A percentile compares a stretch with the other conserved stretches of the same genome.
These are phyloP conservation scores for Danio albolineatus DNA, from an alignment of 2,797 vertebrate species.

Conservation along the genomic window DNA sequence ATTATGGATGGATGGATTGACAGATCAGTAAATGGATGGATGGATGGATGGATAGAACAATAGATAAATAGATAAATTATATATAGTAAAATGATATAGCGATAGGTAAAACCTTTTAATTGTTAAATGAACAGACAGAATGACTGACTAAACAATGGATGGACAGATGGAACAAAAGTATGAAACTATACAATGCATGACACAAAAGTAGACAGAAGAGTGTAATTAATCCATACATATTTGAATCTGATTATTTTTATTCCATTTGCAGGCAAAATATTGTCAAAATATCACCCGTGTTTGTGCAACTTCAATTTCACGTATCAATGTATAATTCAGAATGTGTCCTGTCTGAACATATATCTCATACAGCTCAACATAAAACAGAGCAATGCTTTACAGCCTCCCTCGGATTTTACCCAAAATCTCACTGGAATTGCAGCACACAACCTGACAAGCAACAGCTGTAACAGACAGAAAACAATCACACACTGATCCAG, in stretches of 20 bases:
- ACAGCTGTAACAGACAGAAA: no score
- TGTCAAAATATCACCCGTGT: not conserved
- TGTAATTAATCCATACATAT: not conserved
- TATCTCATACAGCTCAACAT: not conserved
- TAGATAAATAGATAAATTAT: no score
- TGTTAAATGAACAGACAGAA: accelerated
- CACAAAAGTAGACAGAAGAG: no score
- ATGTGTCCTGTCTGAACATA: not conserved
- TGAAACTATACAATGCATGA: no score
- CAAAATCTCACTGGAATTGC: not conserved
- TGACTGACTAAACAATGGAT: not conserved
- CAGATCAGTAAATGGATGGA: no score
- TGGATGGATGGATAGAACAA: no score
- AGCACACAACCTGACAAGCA: not conserved
- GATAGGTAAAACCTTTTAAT: not conserved
- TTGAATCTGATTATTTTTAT: not conserved
- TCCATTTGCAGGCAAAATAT: not conserved
- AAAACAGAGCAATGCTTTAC: not conserved
- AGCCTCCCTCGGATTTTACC: not conserved
- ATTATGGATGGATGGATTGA: no score
- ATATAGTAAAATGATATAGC: not conserved
- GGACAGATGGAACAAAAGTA: not conserved
- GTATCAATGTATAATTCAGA: not conserved
- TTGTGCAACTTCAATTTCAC: slow-evolving; percentile 1
- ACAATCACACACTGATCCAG: no score